These are phyloP conservation scores for Trypoxylon attenuatum DNA, from an alignment of 2,888 invertebrate species.

Conservation along the genomic window DNA sequence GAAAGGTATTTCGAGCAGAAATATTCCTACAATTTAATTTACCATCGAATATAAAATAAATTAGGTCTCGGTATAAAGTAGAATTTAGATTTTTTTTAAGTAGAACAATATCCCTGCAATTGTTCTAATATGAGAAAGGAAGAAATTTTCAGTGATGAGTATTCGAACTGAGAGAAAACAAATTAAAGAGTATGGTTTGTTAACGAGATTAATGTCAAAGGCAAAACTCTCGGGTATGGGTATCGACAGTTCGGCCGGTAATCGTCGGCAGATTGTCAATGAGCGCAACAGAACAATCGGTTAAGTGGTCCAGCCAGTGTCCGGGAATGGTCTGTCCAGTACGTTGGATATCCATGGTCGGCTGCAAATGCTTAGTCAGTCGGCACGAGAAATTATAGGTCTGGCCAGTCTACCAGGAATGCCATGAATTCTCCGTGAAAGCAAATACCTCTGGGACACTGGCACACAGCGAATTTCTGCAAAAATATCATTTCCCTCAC, in stretches of 20 bases:
- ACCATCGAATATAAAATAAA: too few relatives aligned
- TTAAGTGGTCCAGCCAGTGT: conserved; percentile 60
- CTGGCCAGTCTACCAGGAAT: conserved; percentile 24
- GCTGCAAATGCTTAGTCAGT: conserved; percentile 65
- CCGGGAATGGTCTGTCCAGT: conserved; percentile 48
- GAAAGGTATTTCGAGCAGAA: too few relatives aligned
- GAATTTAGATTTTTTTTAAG: too few relatives aligned
- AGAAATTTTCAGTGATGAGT: too few relatives aligned
- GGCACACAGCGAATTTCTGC: conserved; percentile 28
- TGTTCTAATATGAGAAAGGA: too few relatives aligned
- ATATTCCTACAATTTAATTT: too few relatives aligned
- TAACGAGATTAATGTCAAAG: not conserved
- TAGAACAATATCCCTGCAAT: too few relatives aligned
- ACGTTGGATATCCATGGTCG: conserved; percentile 33
- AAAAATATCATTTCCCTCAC: too few relatives aligned
- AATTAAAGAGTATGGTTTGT: too few relatives aligned
- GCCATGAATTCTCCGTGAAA: conserved; percentile 29
- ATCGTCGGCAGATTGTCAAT: conserved; percentile 41
- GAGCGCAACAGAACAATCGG: conserved; percentile 46
- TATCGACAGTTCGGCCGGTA: conserved; percentile 15
- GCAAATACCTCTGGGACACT: conserved; percentile 26
- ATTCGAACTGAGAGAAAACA: too few relatives aligned
- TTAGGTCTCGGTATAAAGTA: too few relatives aligned
- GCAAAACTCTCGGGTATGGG: conserved; percentile 34
- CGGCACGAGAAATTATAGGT: conserved; percentile 59